phyloP scores from a whole-genome alignment of 2,113 vertebrate genomes.

The Lophura nycthemera region DNA sequence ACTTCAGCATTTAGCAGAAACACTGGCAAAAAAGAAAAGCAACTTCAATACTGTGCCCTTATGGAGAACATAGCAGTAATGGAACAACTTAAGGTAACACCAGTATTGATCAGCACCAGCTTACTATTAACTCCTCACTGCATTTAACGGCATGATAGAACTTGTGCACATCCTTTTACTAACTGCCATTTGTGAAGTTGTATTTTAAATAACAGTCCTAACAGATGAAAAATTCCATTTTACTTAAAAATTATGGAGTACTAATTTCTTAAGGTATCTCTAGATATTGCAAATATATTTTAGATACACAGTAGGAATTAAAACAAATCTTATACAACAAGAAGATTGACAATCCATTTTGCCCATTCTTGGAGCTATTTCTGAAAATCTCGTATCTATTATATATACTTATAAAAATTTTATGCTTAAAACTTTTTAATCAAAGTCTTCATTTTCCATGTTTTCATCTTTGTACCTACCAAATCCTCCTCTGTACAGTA shows the following conservation, averaged over 20 bases:
- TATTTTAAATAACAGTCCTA: neutral
- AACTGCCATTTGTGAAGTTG: neutral
- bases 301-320: neutral
- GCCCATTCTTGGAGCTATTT: neutral
- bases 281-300: neutral
- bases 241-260: neutral
- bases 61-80: neutral
- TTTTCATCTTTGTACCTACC: neutral
- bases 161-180: rapidly evolving
- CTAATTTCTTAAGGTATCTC: neutral
- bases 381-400: neutral
- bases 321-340: neutral
- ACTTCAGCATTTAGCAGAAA: neutral
- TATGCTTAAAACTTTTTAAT: too few species aligned
- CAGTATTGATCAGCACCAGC: neutral
- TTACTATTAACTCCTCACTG: neutral
- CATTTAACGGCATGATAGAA: neutral
- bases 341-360: neutral
- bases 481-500: neutral
- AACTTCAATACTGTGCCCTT: neutral
- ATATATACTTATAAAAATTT: neutral
- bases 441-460: neutral
- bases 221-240: too few species aligned
- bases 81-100: neutral
- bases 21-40: neutral